Evolutionary conservation across 2,888 invertebrate species (phyloP).

Genomic region (Aleiodes alternator): DNA sequence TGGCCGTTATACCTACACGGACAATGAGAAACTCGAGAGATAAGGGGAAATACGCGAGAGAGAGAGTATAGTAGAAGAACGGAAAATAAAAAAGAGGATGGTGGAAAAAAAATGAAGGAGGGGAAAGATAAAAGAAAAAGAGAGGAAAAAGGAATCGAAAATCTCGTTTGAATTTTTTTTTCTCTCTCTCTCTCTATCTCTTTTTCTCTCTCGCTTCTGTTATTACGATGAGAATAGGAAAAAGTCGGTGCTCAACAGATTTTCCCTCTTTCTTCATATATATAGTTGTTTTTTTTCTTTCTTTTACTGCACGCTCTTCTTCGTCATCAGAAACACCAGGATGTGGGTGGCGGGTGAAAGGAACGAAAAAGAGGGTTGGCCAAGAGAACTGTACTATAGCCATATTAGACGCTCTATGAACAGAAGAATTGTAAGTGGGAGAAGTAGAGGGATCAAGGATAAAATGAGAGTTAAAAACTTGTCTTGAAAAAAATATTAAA

Average conservation of each 20-base stretch:
- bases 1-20: conserved; percentile 73
- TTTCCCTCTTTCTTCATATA: not conserved
- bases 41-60: conserved; percentile 69
- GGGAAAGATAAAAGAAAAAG: conserved; percentile 35
- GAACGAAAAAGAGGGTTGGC: conserved; percentile 31
- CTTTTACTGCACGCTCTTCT: conserved; percentile 26
- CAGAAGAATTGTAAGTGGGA: conserved; percentile 26
- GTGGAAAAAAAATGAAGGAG: conserved; percentile 33
- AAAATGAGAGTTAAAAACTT: conserved; percentile 42
- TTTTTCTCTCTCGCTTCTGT: not conserved
- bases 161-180: conserved; percentile 21
- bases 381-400: conserved; percentile 26
- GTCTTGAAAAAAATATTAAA: conserved; percentile 49
- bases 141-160: conserved; percentile 33
- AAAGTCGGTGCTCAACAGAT: conserved; percentile 32
- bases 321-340: conserved; percentile 56
- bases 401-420: conserved; percentile 32
- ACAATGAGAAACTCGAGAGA: conserved; percentile 75
- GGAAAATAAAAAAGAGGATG: conserved; percentile 10
- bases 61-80: conserved; percentile 47
- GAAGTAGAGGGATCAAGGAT: conserved; percentile 45
- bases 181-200: not conserved
- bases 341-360: conserved; percentile 59
- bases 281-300: conserved; percentile 14
- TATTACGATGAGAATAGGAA: conserved; percentile 23